Conservation (phyloP, 53 echinoderm and acorn worm genomes). For the Temnopleurus reevesii region DNA sequence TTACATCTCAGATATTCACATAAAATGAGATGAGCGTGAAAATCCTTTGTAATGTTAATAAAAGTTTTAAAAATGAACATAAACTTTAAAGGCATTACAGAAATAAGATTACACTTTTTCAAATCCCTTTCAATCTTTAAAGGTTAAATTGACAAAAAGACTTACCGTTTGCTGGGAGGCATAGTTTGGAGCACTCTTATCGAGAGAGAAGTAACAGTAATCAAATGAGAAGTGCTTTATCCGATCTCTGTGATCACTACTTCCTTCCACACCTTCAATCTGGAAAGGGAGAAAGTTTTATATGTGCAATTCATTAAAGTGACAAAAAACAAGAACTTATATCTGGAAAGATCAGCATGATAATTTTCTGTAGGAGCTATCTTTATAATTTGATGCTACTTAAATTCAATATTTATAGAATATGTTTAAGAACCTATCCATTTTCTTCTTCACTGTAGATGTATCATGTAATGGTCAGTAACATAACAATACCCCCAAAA, state of each 20-base stretch:
- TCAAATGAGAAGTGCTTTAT: conserved; percentile 92
- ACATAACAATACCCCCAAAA: no score
- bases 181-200: conserved; percentile 81
- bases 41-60: background rate
- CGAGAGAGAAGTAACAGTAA: conserved; percentile 85
- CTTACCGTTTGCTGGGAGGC: conserved; percentile 94
- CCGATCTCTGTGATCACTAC: conserved; percentile 79
- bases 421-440: no score
- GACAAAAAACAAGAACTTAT: no score
- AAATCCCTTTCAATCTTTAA: background rate
- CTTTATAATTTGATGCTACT: no score
- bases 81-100: background rate
- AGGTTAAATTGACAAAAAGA: background rate
- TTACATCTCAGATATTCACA: no score
- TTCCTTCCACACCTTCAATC: conserved; percentile 72
- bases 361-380: no score
- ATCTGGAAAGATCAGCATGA: no score
- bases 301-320: no score
- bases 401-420: no score
- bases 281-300: conserved; percentile 7
- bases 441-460: no score
- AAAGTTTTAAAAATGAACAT: background rate
- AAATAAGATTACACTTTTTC: background rate
- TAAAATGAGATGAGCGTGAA: background rate
- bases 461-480: no score